phyloP scores from a whole-genome alignment of 2,797 vertebrate species.

The Taenioides sp. region DNA sequence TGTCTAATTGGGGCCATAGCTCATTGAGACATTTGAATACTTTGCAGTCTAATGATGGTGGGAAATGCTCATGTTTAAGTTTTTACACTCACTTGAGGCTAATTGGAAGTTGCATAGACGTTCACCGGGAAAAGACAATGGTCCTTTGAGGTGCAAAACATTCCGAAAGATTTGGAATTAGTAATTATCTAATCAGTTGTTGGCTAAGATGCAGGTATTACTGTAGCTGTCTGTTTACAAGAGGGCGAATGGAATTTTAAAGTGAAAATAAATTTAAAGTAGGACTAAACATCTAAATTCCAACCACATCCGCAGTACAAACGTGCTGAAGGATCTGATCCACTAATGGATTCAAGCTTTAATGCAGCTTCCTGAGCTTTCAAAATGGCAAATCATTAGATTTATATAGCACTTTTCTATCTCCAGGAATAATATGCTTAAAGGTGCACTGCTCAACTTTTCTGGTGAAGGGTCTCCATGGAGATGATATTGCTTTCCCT shows the following conservation, averaged over 20 bases:
- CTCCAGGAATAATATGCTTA: background rate
- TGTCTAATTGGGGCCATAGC: slow-evolving; percentile 62
- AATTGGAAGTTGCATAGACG: slow-evolving; percentile 13
- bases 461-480: too few species aligned
- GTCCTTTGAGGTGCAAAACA: background rate
- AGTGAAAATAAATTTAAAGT: background rate
- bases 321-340: too few species aligned
- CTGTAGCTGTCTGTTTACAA: background rate
- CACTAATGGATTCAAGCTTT: too few species aligned
- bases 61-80: slow-evolving; percentile 38
- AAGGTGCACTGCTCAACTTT: too few species aligned
- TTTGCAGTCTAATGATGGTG: slow-evolving; percentile 46
- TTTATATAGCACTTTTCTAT: background rate
- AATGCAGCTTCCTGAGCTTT: too few species aligned
- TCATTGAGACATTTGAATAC: slow-evolving; percentile 45
- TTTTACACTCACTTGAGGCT: slow-evolving; percentile 17
- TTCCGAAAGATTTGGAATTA: background rate
- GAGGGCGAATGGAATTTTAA: background rate
- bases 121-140: background rate
- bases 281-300: too few species aligned
- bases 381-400: too few species aligned
- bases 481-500: too few species aligned
- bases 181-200: background rate
- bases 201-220: background rate
- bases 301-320: too few species aligned